Evolutionary conservation across 2,797 vertebrate species (phyloP), one percentile per base, ranked within the genome.

Genomic region (Percopsis omiscomaycus): DNA sequence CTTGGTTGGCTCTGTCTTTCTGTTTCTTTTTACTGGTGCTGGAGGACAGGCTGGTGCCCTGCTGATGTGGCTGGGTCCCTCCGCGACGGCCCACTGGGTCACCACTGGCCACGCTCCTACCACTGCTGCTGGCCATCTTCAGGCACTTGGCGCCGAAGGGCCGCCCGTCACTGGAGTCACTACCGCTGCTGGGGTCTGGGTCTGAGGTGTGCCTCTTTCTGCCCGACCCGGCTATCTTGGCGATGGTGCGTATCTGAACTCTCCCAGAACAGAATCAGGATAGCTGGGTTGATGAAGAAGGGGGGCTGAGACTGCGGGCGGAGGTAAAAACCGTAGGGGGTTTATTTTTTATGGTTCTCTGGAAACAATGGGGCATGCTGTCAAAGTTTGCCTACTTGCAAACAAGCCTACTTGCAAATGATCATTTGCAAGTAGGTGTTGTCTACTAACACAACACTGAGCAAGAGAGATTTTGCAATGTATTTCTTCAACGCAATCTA

Each of bases 141-240:
- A 94, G 92, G 93, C 95, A 94, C 94, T 99, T 99, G 89, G 94
- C 93, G 49, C 94, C 94, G 75, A 97, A 91, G 77, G 94, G 95
- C 86, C 89, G 94, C 90, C 94, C 94, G 54, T 95, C 94, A 3
- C 94, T 90, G 57, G 95, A 93, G 88, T 97, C 95, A 28, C 95
- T 95, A 68, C 85, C 86, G 37, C 91, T 87, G 91, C 95, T 93
- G 89, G 96, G 90, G 93, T 98, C 96, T 94, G 96, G 95, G 93
- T 98, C 96, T 95, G 97, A 97, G 94, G 92, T 96, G 91, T 93
- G 95, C 87, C 96, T 95, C 91, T 98, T 98, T 91, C 96, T 98
- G 93, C 95, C 94, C 83, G 97, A 94, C 92, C 96, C 96, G 86
- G 97, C 96, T 98, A 99, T 99, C 93, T 98, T 99, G 97, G 97